Base-by-base conservation (phyloP, 2,113 vertebrate species). In the Synchiropus splendidus region DNA sequence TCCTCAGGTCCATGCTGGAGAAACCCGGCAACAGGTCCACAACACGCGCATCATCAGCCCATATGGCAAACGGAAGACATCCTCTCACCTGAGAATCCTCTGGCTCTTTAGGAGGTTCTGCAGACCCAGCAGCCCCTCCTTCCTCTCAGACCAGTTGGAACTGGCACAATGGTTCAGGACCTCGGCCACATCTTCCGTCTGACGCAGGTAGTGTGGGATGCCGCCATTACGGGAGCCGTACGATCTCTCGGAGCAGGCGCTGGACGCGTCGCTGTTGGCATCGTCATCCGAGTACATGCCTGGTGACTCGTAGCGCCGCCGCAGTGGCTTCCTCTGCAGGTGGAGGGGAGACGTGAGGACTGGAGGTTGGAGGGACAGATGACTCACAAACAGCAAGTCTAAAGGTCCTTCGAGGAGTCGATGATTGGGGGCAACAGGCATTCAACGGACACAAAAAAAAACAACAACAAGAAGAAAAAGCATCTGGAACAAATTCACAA, bases 131-230 rank as follows among this genome's bases (percentile, higher is more conserved):
- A 99, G 88, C 1, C 95, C 95, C 60, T 99, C 95, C 50, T 98
- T 99, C 75, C 95, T 88, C 70, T 99, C 95, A 1, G 93, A 93
- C 94, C 95, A 98, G 79, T 97, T 99, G 72, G 94, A 92, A 77
- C 93, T 97, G 55, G 94, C 95, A 13, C 95, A 99, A 79, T 95
- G 95, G 78, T 99, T 99, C 18, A 98, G 84, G 53, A 99, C 92
- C 76, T 98, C 95, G 0, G 94, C 95, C 57, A 98, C 95, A 1
- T 99, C 94, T 53, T 99, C 94, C 0, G 92, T 96, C 72, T 98
- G 93, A 0, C 94, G 88, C 73, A 99, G 81, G 62, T 94, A 97
- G 60, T 97, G 93, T 0, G 94, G 94, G n/a, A 94, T 89, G 16
- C 91, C 91, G 1, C 95, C 94, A 0, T 96, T 97, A 32, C 93